Conservation (phyloP, 2,113 vertebrate genomes). For the Saguinus midas region DNA sequence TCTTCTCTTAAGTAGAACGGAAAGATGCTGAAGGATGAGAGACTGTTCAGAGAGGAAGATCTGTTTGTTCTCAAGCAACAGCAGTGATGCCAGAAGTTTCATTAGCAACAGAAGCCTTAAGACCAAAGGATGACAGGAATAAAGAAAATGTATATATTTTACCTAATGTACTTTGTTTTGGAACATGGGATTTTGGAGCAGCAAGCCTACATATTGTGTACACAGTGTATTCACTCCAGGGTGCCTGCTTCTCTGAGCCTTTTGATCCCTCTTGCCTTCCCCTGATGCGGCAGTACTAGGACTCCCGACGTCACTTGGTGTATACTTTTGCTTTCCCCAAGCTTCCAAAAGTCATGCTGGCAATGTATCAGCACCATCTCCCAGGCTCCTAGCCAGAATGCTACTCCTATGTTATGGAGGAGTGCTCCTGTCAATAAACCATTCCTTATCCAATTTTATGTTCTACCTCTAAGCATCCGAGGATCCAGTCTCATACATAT, state of each 20-base stretch:
- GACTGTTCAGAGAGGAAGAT: conserved; percentile 95
- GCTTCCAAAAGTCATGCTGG: background rate
- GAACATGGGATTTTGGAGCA: background rate
- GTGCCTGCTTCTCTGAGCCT: background rate
- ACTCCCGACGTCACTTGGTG: background rate
- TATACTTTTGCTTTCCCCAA: background rate
- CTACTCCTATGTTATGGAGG: background rate
- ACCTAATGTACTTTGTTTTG: conserved; percentile 23
- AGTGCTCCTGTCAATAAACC: background rate
- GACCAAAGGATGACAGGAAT: conserved; percentile 86
- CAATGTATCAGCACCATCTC: background rate
- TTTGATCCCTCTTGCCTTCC: background rate
- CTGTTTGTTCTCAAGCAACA: conserved; percentile 91
- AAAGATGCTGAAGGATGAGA: conserved; percentile 98
- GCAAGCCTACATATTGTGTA: background rate
- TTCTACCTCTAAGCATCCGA: background rate
- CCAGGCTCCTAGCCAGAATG: background rate
- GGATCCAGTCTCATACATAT: too few species aligned
- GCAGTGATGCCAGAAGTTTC: conserved; percentile 86
- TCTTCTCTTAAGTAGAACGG: conserved; percentile 81
- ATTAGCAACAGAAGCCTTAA: conserved; percentile 77
- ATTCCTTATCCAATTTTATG: background rate
- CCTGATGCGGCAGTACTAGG: background rate
- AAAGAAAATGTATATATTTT: conserved; percentile 84
- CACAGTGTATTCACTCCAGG: background rate